Evolutionary conservation across 2,113 vertebrate genomes (phyloP).

Genomic region (Cryptotis parvus): DNA sequence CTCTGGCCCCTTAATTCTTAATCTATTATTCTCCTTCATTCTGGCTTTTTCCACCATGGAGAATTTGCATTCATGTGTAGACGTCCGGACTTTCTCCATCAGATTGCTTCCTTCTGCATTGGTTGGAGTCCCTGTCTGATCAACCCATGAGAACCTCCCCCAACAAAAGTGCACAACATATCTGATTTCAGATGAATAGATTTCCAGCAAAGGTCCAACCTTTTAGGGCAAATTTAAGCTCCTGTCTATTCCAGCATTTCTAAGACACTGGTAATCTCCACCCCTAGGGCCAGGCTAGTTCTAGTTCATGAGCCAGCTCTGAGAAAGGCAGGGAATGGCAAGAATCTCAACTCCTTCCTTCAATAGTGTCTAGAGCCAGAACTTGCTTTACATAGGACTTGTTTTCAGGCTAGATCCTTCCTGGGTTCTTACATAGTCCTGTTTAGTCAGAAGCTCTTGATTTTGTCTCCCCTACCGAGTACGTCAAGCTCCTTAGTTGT

Average conservation of each 20-base stretch:
- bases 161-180: not conserved
- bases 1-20: not conserved
- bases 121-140: not conserved
- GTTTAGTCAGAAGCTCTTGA: not conserved
- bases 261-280: not conserved
- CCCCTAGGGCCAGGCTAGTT: not conserved
- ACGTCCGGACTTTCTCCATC: not conserved
- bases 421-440: not conserved
- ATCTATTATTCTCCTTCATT: not conserved
- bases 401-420: not conserved
- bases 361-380: not conserved
- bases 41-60: not conserved
- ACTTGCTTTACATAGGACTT: not conserved
- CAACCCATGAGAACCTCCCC: too few species aligned
- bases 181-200: not conserved
- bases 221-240: not conserved
- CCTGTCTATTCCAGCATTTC: not conserved
- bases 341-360: constrained; percentile 19
- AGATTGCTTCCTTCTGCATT: not conserved
- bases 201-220: not conserved
- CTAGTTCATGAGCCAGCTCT: not conserved
- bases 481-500: not conserved
- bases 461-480: not conserved
- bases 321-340: not conserved
- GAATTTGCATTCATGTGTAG: not conserved